Evolutionary conservation across 1,140 invertebrate species (phyloP).

Genomic region (Solenopsis fugax): DNA sequence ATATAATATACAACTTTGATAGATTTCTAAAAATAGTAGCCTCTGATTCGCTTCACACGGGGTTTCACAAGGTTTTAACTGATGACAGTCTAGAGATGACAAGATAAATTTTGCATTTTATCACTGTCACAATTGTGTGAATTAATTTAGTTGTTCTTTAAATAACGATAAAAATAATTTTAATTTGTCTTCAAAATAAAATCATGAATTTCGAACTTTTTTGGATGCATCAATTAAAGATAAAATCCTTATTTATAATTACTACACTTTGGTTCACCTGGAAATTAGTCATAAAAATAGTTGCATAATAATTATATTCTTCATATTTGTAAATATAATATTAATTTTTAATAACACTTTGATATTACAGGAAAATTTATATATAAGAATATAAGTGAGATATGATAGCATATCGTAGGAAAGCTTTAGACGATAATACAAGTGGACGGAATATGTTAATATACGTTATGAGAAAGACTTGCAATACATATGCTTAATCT

Average conservation of each 20-base stretch:
- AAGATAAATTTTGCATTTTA: not conserved
- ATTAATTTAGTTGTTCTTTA: not conserved
- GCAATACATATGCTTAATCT: slow-evolving; percentile 18
- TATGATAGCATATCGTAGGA: slow-evolving; percentile 1
- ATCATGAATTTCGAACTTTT: slow-evolving; percentile 14
- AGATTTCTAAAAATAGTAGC: not conserved
- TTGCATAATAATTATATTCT: slow-evolving; percentile 45
- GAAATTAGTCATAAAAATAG: slow-evolving; percentile 23
- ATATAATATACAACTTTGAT: not conserved
- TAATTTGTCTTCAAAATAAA: not conserved
- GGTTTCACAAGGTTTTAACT: not conserved
- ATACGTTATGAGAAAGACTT: not conserved
- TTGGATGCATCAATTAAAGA: not conserved
- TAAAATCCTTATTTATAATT: not conserved
- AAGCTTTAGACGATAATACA: not conserved
- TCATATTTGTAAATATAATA: slow-evolving; percentile 31
- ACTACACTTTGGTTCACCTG: not conserved
- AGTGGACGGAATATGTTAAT: slow-evolving; percentile 50
- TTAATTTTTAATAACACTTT: slow-evolving; percentile 36
- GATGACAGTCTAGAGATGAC: not conserved
- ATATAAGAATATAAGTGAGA: slow-evolving; percentile 18
- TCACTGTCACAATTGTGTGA: not conserved
- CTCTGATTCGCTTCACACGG: not conserved
- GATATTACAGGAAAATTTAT: not conserved
- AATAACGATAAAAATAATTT: slow-evolving; percentile 7